phyloP scores from a whole-genome alignment of 2,797 vertebrate species.

The Falco peregrinus region DNA sequence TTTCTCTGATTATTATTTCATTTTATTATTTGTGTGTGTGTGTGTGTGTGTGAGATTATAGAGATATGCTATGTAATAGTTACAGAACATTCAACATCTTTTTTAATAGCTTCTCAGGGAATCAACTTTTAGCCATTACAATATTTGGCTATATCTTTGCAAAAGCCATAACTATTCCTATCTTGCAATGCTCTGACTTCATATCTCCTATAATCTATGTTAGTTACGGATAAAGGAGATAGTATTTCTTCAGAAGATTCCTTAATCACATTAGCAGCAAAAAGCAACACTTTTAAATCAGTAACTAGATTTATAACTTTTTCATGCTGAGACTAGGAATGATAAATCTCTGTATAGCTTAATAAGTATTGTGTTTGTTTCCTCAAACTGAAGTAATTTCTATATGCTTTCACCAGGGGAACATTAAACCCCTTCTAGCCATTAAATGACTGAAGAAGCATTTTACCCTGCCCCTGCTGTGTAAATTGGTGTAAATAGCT shows the following conservation, averaged over 20 bases:
- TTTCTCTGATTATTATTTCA: neutral
- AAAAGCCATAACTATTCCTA: neutral
- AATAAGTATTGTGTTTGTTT: neutral
- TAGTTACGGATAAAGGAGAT: neutral
- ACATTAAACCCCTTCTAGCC: neutral
- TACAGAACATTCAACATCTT: slow-evolving; percentile 13
- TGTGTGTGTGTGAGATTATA: neutral
- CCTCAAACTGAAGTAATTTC: neutral
- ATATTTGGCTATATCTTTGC: neutral
- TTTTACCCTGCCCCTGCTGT: neutral
- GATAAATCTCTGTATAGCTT: neutral
- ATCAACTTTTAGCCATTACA: neutral
- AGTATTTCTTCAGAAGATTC: slow-evolving; percentile 21
- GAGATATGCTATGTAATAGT: neutral
- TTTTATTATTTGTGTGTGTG: neutral
- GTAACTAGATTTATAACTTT: neutral
- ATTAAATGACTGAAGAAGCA: neutral
- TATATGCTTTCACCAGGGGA: neutral
- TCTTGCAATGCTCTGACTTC: neutral
- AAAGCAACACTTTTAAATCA: slow-evolving; percentile 34
- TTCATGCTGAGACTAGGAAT: neutral
- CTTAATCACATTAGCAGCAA: slow-evolving; percentile 11
- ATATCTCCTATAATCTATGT: neutral
- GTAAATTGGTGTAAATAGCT: neutral
- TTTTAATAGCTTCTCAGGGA: slow-evolving; percentile 11